Percentiles rank a stretch among this genome's conserved stretches.
Evolutionary conservation across 2,113 vertebrate genomes (phyloP).

Genomic region (Motacilla alba): DNA sequence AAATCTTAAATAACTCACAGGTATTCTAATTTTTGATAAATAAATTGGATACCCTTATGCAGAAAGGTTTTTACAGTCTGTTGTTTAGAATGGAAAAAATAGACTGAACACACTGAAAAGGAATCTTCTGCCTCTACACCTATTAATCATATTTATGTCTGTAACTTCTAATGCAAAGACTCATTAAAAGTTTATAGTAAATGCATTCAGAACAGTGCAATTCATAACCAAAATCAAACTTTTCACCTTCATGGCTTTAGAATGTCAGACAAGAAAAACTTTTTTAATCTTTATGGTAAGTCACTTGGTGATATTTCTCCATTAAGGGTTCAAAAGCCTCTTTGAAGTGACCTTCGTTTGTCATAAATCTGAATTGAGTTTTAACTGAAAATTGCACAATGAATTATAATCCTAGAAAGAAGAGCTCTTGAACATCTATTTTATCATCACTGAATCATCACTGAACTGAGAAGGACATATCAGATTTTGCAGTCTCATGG

Average conservation of each 20-base stretch:
- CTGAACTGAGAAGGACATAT: slow-evolving; percentile 28
- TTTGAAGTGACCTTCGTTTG: not conserved
- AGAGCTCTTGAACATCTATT: not conserved
- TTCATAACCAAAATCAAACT: not conserved
- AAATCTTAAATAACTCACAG: not conserved
- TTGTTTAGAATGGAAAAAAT: not conserved
- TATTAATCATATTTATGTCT: not conserved
- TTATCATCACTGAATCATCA: not conserved
- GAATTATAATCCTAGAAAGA: not conserved
- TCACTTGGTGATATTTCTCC: not conserved
- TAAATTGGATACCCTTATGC: not conserved
- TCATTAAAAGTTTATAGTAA: not conserved
- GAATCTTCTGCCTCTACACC: not conserved
- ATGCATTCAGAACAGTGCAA: not conserved
- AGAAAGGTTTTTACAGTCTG: not conserved
- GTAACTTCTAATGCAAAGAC: not conserved
- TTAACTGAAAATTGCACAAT: not conserved
- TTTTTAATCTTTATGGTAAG: not conserved
- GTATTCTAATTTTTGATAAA: not conserved
- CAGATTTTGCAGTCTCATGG: not conserved
- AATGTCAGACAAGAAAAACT: not conserved
- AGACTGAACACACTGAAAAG: not conserved
- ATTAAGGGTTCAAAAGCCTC: not conserved
- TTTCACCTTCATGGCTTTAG: not conserved
- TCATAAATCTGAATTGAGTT: not conserved